Evolutionary conservation across 23 tunicate species (phyloP).

Genomic region (Botrylloides violaceus): DNA sequence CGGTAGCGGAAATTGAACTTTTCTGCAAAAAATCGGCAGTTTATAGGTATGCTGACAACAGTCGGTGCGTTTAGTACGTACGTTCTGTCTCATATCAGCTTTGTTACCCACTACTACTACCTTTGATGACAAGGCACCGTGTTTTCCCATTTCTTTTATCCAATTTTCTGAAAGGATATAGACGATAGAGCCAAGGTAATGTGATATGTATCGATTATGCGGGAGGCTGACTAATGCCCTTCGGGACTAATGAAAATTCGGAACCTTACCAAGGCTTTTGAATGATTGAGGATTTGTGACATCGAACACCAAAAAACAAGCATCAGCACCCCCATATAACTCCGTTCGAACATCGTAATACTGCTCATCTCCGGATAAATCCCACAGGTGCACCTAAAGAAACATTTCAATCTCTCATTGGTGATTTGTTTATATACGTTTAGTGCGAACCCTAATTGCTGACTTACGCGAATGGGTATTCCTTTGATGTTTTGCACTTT

Average conservation of each 20-base stretch:
- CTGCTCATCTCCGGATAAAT: slow-evolving; percentile 83
- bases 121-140: slow-evolving; percentile 42
- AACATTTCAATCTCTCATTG: neutral
- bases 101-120: slow-evolving; percentile 78
- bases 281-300: slow-evolving; percentile 52
- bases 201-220: no score
- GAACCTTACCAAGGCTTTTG: slow-evolving; percentile 48
- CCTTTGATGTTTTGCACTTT: slow-evolving; percentile 80
- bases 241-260: no score
- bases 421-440: neutral
- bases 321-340: slow-evolving; percentile 54
- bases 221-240: no score
- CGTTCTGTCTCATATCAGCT: slow-evolving; percentile 64
- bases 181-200: no score
- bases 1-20: slow-evolving; percentile 47
- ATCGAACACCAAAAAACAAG: slow-evolving; percentile 75
- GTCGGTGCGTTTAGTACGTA: neutral
- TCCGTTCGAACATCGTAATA: slow-evolving; percentile 80
- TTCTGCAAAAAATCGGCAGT: slow-evolving; percentile 27
- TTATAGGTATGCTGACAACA: neutral
- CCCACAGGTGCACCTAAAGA: slow-evolving; percentile 82
- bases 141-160: slow-evolving; percentile 58
- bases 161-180: slow-evolving; percentile 36
- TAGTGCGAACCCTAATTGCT: neutral
- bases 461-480: slow-evolving; percentile 59